Percentiles rank a stretch among this genome's conserved stretches.
Conservation (phyloP, 2,888 invertebrate genomes). For the Pristionchus maxplancki region DNA sequence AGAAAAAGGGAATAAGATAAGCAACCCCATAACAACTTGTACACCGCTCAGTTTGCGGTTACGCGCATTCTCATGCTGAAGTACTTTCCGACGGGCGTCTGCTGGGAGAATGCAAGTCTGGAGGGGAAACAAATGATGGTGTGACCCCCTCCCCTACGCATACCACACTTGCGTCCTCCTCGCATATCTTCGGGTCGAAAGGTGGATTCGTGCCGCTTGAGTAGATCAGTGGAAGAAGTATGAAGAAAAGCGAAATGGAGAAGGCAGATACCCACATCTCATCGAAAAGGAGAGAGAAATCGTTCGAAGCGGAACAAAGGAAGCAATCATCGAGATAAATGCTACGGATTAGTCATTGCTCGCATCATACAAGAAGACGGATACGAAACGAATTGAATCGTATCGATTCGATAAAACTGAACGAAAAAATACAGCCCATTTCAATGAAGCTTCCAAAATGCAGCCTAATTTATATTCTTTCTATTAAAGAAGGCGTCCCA, state of each 20-base stretch:
- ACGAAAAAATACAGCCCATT: no score
- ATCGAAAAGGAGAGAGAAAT: not conserved
- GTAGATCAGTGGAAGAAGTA: not conserved
- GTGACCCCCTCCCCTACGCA: no score
- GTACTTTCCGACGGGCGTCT: no score
- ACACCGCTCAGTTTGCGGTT: not conserved
- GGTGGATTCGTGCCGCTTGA: not conserved
- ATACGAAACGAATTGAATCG: no score
- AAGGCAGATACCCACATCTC: not conserved
- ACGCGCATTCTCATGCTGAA: no score
- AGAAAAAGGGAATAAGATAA: no score
- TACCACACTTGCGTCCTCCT: not conserved
- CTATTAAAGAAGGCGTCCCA: no score
- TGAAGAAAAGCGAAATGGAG: not conserved
- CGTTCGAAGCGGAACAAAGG: not conserved
- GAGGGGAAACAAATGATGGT: not conserved
- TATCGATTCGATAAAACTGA: no score
- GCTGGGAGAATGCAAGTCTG: not conserved
- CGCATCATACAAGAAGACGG: not conserved
- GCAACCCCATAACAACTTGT: not conserved
- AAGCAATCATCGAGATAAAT: not conserved
- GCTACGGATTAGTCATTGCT: not conserved
- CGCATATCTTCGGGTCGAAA: not conserved
- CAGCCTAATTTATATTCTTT: no score
- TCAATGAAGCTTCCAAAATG: no score